phyloP scores from a whole-genome alignment of 64 coral and sea anemone genomes.

The Actinia equina region DNA sequence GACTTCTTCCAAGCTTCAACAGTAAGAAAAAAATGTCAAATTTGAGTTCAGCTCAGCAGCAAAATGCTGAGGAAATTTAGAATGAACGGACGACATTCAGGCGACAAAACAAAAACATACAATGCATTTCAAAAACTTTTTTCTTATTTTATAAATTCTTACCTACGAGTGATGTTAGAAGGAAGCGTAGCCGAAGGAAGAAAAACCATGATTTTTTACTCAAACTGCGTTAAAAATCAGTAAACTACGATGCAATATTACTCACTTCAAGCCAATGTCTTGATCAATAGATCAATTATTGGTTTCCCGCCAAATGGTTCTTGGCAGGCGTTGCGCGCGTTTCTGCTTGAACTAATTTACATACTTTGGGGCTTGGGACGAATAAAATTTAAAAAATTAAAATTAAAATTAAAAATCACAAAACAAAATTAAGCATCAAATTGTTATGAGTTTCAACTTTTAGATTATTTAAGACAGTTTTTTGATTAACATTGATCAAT shows the following conservation, averaged over 20 bases:
- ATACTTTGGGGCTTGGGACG: not conserved
- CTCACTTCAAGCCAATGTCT: not conserved
- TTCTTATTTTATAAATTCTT: not conserved
- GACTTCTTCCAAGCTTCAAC: constrained; percentile 58
- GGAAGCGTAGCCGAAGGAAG: not conserved
- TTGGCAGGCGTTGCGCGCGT: constrained; percentile 5
- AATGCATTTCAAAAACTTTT: not conserved
- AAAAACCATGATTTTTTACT: not conserved
- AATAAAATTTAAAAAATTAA: not conserved
- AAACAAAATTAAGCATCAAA: not conserved
- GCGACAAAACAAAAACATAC: too few species aligned
- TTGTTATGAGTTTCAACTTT: not conserved
- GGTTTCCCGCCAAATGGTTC: constrained; percentile 8
- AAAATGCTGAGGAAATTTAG: not conserved
- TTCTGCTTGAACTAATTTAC: not conserved
- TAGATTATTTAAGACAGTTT: not conserved
- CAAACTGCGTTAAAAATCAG: not conserved
- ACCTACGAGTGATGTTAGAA: not conserved
- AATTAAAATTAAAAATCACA: not conserved
- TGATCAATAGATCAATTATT: not conserved
- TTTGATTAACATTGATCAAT: not conserved
- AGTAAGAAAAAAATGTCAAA: not conserved
- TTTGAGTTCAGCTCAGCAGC: not conserved
- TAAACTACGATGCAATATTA: not conserved
- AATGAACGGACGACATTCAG: too few species aligned